These are phyloP conservation scores for Actenoides lindsayi DNA, from an alignment of 2,113 vertebrate genomes.

Conservation along the genomic window DNA sequence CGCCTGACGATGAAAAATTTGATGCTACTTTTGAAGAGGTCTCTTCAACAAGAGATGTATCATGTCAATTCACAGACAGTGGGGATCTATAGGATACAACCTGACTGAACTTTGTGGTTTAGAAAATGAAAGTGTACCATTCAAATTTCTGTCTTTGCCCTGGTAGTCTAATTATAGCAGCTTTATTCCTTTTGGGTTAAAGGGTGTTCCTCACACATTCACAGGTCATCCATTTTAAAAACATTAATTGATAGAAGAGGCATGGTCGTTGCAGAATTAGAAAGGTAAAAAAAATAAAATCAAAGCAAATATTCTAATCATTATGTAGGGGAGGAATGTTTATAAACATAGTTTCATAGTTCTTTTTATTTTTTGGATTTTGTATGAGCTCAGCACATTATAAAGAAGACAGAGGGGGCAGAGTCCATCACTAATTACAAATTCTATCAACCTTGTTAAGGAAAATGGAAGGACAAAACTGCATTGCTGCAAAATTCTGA, in stretches of 20 bases:
- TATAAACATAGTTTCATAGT: background rate
- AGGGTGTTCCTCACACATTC: constrained; percentile 2
- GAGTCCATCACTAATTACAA: constrained; percentile 40
- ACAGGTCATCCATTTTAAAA: constrained; percentile 3
- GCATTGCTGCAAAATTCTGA: constrained; percentile 32
- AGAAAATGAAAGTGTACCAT: constrained; percentile 3
- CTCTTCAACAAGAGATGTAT: background rate
- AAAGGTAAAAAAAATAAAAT: background rate
- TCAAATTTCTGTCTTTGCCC: constrained; percentile 30
- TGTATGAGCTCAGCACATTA: constrained; percentile 35
- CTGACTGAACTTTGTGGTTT: background rate
- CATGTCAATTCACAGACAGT: background rate
- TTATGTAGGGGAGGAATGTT: background rate
- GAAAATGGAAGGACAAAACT: constrained; percentile 34
- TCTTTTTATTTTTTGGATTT: constrained; percentile 14
- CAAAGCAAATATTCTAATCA: background rate
- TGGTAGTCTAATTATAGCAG: constrained; percentile 5
- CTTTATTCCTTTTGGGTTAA: constrained; percentile 36
- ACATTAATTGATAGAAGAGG: background rate
- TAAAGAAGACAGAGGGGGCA: constrained; percentile 26
- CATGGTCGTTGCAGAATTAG: background rate
- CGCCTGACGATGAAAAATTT: background rate
- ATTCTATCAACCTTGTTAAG: constrained; percentile 41
- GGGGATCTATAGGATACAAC: background rate
- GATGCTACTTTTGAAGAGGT: background rate